A percentile compares a stretch with the other conserved stretches of the same genome.
phyloP scores from a whole-genome alignment of 2,797 vertebrate genomes.

The Buceros bicornis region DNA sequence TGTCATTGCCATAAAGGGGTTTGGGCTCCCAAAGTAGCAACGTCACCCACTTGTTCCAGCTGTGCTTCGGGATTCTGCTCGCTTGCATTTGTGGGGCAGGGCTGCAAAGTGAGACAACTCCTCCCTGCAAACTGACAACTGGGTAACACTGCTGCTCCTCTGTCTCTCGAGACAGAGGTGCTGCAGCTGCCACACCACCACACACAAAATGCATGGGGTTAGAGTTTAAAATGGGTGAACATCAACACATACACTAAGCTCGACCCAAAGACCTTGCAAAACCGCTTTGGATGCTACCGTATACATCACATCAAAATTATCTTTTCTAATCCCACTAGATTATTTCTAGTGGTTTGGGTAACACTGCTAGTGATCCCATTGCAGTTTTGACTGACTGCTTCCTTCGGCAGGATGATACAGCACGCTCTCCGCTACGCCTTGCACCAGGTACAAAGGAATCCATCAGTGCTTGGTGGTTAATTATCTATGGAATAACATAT shows the following conservation, averaged over 20 bases:
- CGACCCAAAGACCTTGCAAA: not conserved
- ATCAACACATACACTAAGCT: accelerated
- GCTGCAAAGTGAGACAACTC: not conserved
- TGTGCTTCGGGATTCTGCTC: not conserved
- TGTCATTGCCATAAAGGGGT: not conserved
- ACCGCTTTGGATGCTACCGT: not conserved
- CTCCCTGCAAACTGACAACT: not conserved
- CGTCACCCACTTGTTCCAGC: not conserved
- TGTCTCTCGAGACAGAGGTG: not conserved
- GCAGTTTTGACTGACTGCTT: not conserved
- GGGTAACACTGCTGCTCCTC: not conserved
- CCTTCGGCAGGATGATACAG: not conserved
- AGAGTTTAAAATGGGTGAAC: not conserved
- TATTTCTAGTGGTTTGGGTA: not conserved
- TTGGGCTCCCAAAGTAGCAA: not conserved
- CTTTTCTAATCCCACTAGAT: not conserved
- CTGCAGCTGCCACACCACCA: not conserved
- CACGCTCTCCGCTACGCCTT: not conserved
- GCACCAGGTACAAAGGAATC: not conserved
- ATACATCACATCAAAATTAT: not conserved
- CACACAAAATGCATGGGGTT: not conserved
- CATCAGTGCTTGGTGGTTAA: not conserved
- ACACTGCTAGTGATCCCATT: not conserved
- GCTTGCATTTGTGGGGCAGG: not conserved
- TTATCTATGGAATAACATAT: not conserved